These are phyloP conservation scores for Odontamblyopus rebecca DNA, from an alignment of 2,797 vertebrate genomes.

Conservation along the genomic window DNA sequence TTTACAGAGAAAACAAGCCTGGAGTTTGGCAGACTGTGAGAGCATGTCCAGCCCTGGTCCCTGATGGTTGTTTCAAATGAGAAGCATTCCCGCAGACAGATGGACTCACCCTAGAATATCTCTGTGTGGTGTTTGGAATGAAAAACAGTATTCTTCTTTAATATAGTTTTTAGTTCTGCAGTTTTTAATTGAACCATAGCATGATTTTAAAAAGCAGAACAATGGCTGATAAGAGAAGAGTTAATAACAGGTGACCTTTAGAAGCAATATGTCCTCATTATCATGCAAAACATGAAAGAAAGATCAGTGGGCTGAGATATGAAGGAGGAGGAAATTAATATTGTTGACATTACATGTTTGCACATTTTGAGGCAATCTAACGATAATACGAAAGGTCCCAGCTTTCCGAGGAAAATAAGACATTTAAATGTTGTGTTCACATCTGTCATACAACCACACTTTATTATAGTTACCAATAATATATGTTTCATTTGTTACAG, in stretches of 20 bases:
- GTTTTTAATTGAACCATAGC: background rate
- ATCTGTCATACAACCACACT: too few relatives aligned
- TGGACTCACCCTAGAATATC: constrained; percentile 8
- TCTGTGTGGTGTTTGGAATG: background rate
- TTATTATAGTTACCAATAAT: too few relatives aligned
- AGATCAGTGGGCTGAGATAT: background rate
- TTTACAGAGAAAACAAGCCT: constrained; percentile 9
- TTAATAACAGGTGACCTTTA: background rate
- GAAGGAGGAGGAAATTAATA: background rate
- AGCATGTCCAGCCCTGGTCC: constrained; percentile 40
- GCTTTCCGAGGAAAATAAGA: background rate
- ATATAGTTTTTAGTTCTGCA: background rate
- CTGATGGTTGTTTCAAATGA: constrained; percentile 41
- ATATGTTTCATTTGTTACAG: too few relatives aligned
- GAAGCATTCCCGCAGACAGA: constrained; percentile 24
- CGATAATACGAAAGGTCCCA: too few relatives aligned
- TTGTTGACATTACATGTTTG: background rate
- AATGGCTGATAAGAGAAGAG: background rate
- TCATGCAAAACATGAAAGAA: background rate
- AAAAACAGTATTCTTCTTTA: background rate
- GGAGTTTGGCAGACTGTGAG: constrained; percentile 33
- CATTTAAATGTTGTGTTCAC: background rate
- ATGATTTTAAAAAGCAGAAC: background rate
- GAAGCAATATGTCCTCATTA: background rate
- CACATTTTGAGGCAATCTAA: background rate